A percentile compares a stretch with the other conserved stretches of the same genome.
phyloP scores from a whole-genome alignment of 1,140 invertebrate genomes.

The Drosophila tsacasi region DNA sequence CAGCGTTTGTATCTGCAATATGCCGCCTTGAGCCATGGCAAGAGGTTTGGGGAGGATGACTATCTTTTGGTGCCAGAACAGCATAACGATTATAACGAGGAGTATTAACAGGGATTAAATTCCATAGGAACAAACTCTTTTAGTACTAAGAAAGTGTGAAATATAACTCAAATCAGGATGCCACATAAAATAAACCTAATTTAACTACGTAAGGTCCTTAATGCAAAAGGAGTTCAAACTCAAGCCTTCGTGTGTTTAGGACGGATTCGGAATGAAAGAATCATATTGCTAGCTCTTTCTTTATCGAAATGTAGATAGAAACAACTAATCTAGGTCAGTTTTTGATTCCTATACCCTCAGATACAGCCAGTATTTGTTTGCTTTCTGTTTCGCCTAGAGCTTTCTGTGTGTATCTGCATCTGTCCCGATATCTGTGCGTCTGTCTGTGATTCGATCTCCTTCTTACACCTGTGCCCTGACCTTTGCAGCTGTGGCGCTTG shows the following conservation, averaged over 20 bases:
- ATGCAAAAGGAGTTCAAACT: neutral
- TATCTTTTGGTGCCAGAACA: constrained; percentile 71
- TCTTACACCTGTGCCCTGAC: constrained; percentile 90
- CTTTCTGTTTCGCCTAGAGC: constrained; percentile 35
- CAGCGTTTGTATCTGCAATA: constrained; percentile 82
- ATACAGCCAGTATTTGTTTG: constrained; percentile 15
- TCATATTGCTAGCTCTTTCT: neutral
- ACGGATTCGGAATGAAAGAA: neutral
- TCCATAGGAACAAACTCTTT: neutral
- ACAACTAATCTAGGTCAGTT: neutral
- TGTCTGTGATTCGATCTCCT: constrained; percentile 14
- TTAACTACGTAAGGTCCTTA: neutral
- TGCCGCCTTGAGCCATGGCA: constrained; percentile 62
- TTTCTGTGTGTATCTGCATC: constrained; percentile 41
- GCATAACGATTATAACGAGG: constrained; percentile 42
- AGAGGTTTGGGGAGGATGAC: constrained; percentile 66
- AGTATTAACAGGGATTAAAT: constrained; percentile 47
- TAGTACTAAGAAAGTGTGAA: constrained; percentile 23
- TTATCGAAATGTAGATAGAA: neutral
- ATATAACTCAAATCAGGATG: constrained; percentile 28
- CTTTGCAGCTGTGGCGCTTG: constrained; percentile 58
- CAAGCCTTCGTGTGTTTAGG: neutral
- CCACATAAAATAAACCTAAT: constrained; percentile 3
- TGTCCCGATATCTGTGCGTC: constrained; percentile 14
- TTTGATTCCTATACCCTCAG: neutral